Evolutionary conservation across 1,140 invertebrate species (phyloP), one percentile per base, ranked within the genome.

Genomic region (Dufourea novaeangliae): DNA sequence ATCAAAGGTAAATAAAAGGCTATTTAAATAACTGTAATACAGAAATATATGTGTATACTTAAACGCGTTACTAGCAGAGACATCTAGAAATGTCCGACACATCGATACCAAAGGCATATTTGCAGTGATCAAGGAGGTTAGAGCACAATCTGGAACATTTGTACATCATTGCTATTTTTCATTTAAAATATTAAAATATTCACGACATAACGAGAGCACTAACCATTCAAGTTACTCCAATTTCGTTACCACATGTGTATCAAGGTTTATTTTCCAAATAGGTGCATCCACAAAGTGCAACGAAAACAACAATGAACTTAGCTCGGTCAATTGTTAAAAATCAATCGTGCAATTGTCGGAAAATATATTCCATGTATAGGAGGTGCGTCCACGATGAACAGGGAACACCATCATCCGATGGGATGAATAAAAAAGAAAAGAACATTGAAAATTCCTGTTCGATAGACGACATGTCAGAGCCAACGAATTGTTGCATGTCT

Each of bases 401-500:
- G 1, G 14, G 27, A 29, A 27, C n/a, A 0, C 71, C 61, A 59
- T 76, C 68, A 22, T 37, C 32, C 6, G 79, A 81, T 11, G 39
- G 66, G 39, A 70, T 57, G 14, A 12, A 54, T 11, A 50, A 5
- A 0, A 46, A 32, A n/a, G 59, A 44, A 22, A 17, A 52, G 0
- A n/a, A 82, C 44, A 6, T 11, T 1, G 10, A 44, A 25, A 61
- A 81, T 11, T 11, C 41, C 7, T 25, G 0, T 11, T 29, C 66
- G 7, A 37, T 57, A n/a, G 87, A 91, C 0, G 89, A 91, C 25
- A 41, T 91, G 1, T 92, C 94, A 67, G 94, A 94, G 79, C 97
- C 97, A 1, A 97, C 95, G 2, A 96, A 93, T 44, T 99, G 98
- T 90, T 99, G 98, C 84, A 97, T 97, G 95, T 97, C 97, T 5